phyloP scores from a whole-genome alignment of 1,140 invertebrate genomes.

The Tenebrio molitor region DNA sequence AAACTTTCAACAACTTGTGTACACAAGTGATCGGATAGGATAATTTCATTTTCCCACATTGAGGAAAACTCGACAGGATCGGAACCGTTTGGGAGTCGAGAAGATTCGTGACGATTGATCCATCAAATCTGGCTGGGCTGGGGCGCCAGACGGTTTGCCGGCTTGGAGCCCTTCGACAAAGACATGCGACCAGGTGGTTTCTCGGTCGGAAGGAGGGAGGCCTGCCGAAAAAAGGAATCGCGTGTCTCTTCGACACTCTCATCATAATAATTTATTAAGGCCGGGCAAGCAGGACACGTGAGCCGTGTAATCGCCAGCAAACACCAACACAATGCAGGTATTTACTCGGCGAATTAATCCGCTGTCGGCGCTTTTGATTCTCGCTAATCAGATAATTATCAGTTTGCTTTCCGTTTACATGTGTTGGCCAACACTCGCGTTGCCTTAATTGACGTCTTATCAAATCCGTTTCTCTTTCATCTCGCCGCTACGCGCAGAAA shows the following conservation, averaged over 20 bases:
- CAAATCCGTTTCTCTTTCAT: slow-evolving; percentile 54
- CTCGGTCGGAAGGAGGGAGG: neutral
- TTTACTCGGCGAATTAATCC: slow-evolving; percentile 58
- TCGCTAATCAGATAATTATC: slow-evolving; percentile 61
- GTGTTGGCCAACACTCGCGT: slow-evolving; percentile 55
- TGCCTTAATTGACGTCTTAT: slow-evolving; percentile 58
- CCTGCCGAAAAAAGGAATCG: slow-evolving; percentile 42
- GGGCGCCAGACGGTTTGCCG: no score
- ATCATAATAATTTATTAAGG: slow-evolving; percentile 55
- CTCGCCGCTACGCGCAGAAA: slow-evolving; percentile 49
- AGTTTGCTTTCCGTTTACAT: slow-evolving; percentile 59
- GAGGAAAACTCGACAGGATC: no score
- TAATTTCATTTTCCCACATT: no score
- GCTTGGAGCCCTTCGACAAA: neutral
- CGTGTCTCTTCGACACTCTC: slow-evolving; percentile 48
- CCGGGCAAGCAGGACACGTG: slow-evolving; percentile 47
- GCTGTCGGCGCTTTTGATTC: slow-evolving; percentile 60
- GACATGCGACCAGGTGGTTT: slow-evolving; percentile 3
- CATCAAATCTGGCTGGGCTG: no score
- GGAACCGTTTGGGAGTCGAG: no score
- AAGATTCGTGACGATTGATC: no score
- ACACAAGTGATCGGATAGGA: neutral
- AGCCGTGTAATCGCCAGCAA: slow-evolving; percentile 53
- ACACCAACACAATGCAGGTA: slow-evolving; percentile 59
- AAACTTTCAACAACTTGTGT: neutral